These are phyloP conservation scores for Acanthosepion lycidas DNA, from an alignment of 2,888 invertebrate species.

Conservation along the genomic window DNA sequence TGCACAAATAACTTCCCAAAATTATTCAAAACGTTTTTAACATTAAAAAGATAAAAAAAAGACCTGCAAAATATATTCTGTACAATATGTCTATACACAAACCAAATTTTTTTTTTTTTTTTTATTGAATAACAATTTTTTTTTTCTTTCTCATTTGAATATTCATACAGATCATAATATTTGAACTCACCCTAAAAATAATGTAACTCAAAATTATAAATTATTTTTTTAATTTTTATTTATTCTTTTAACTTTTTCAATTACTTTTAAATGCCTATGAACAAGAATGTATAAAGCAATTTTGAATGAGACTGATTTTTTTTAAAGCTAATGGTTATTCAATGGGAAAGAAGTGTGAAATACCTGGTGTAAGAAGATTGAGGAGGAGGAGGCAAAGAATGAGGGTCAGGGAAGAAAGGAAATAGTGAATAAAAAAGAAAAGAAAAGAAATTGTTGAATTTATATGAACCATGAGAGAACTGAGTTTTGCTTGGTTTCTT, in stretches of 20 bases:
- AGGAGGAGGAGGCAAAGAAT: not conserved
- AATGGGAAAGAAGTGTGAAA: not conserved
- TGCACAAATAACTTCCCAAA: not conserved
- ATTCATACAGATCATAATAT: not conserved
- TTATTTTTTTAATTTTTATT: not conserved
- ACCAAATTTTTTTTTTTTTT: not conserved
- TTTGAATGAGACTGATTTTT: not conserved
- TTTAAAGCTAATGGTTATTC: not conserved
- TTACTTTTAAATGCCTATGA: not conserved
- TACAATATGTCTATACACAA: not conserved
- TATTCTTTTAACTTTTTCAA: not conserved
- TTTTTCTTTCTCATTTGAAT: not conserved
- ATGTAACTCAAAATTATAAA: not conserved
- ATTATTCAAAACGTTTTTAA: not conserved
- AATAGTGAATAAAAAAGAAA: not conserved
- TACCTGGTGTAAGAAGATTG: not conserved
- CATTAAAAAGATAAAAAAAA: not conserved
- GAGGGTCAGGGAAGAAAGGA: not conserved
- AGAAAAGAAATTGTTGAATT: not conserved
- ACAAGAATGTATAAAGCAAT: not conserved
- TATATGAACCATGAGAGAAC: not conserved
- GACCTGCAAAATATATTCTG: not conserved
- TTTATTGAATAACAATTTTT: not conserved
- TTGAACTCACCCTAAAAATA: not conserved
- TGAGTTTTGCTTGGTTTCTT: not conserved